Conservation (phyloP, 1,140 invertebrate genomes). For the Cotesia chilonis region DNA sequence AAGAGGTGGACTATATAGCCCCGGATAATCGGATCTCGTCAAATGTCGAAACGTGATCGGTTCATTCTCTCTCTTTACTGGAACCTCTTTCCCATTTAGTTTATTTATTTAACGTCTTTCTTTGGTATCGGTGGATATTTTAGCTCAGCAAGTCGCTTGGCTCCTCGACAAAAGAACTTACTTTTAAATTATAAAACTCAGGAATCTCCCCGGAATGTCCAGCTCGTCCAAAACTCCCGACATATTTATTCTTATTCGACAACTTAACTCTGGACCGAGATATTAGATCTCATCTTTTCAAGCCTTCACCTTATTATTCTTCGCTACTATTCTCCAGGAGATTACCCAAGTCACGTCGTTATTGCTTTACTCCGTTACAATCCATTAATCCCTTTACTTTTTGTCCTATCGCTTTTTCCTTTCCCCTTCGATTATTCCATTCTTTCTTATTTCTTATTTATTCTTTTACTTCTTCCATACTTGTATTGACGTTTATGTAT, state of each 20-base stretch:
- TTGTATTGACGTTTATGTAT: too few relatives aligned
- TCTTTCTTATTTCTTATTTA: too few relatives aligned
- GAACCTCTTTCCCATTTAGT: not conserved
- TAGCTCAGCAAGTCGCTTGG: not conserved
- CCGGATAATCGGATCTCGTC: slow-evolving; percentile 16
- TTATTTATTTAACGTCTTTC: slow-evolving; percentile 3
- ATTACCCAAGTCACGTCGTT: slow-evolving; percentile 37
- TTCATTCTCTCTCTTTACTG: slow-evolving; percentile 15
- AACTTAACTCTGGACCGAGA: slow-evolving; percentile 23
- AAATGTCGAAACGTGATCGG: slow-evolving; percentile 24
- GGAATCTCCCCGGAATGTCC: slow-evolving; percentile 34
- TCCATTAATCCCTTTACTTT: slow-evolving; percentile 23
- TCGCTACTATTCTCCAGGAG: not conserved
- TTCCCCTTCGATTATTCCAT: too few relatives aligned
- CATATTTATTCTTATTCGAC: slow-evolving; percentile 37
- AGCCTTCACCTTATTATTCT: not conserved
- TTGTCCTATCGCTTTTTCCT: not conserved
- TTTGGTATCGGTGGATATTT: not conserved
- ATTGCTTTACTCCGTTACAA: slow-evolving; percentile 34
- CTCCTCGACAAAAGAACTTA: slow-evolving; percentile 6
- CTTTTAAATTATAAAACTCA: slow-evolving; percentile 20
- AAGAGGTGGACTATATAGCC: not conserved
- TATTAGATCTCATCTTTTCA: slow-evolving; percentile 36
- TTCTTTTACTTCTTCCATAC: too few relatives aligned
- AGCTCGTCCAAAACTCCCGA: slow-evolving; percentile 35